These are phyloP conservation scores for Zingel zingel DNA, from an alignment of 2,113 vertebrate genomes.

Conservation along the genomic window DNA sequence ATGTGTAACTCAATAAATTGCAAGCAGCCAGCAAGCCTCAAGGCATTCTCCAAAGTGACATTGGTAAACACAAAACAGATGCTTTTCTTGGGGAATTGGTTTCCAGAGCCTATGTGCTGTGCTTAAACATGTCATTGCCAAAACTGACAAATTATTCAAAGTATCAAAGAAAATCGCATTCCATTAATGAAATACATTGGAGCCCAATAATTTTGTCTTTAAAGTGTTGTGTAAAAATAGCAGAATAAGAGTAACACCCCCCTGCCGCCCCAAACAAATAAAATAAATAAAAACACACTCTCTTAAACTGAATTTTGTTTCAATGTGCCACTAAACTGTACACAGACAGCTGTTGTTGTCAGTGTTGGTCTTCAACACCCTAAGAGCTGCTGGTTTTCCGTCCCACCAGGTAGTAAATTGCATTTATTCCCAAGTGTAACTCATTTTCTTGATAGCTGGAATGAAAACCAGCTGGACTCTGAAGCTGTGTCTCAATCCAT, in stretches of 20 bases:
- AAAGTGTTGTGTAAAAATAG: not conserved
- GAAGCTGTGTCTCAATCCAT: too few species aligned
- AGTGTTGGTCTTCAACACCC: not conserved
- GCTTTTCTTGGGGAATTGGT: slow-evolving; percentile 54
- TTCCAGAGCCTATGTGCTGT: slow-evolving; percentile 23
- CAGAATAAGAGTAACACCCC: not conserved
- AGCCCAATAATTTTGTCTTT: not conserved
- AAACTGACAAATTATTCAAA: slow-evolving; percentile 47
- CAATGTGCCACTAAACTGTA: not conserved
- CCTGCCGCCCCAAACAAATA: too few species aligned
- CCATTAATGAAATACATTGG: not conserved
- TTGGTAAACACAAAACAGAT: slow-evolving; percentile 63
- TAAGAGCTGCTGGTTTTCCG: slow-evolving; percentile 12
- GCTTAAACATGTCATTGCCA: slow-evolving; percentile 46
- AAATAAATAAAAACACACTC: not conserved
- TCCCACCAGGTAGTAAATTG: slow-evolving; percentile 28
- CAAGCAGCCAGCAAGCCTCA: slow-evolving; percentile 49
- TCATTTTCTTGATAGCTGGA: not conserved
- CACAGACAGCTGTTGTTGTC: not conserved
- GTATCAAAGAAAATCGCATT: not conserved
- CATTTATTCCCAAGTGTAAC: slow-evolving; percentile 7
- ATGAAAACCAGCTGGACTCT: slow-evolving; percentile 13
- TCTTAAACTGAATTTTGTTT: not conserved
- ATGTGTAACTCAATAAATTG: slow-evolving; percentile 50
- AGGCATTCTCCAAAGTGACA: slow-evolving; percentile 66